These are phyloP conservation scores for Hymenochirus boettgeri DNA, from an alignment of 2,113 vertebrate species.

Conservation along the genomic window DNA sequence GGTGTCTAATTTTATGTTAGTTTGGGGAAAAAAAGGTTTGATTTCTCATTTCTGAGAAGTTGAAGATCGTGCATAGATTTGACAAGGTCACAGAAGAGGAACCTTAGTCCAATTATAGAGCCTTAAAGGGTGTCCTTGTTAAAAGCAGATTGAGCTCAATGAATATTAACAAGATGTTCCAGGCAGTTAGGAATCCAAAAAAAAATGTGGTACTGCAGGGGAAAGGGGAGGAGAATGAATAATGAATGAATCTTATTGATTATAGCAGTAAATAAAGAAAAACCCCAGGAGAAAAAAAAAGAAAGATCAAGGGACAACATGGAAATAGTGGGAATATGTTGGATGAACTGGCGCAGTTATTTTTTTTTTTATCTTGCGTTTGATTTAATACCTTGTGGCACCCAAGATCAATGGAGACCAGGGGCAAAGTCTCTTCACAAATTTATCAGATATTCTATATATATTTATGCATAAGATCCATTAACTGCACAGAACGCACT, in stretches of 20 bases:
- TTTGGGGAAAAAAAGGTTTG: slow-evolving; percentile 46
- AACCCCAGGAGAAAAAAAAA: background rate
- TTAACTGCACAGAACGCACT: slow-evolving; percentile 25
- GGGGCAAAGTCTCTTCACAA: slow-evolving; percentile 36
- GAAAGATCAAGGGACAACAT: slow-evolving; percentile 36
- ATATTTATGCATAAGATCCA: slow-evolving; percentile 28
- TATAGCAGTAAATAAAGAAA: slow-evolving; percentile 33
- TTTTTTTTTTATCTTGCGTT: slow-evolving; percentile 34
- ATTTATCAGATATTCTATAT: slow-evolving; percentile 37
- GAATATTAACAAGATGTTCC: slow-evolving; percentile 53
- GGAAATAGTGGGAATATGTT: slow-evolving; percentile 7
- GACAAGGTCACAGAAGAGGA: slow-evolving; percentile 44
- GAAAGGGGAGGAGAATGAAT: slow-evolving; percentile 30
- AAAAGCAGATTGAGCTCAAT: slow-evolving; percentile 21
- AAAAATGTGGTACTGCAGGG: slow-evolving; percentile 9
- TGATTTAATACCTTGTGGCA: slow-evolving; percentile 37
- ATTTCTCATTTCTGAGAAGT: slow-evolving; percentile 28
- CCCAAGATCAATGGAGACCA: slow-evolving; percentile 30
- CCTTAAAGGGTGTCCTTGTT: slow-evolving; percentile 45
- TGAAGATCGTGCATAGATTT: slow-evolving; percentile 17
- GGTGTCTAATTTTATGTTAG: slow-evolving; percentile 36
- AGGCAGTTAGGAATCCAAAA: background rate
- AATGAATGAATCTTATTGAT: slow-evolving; percentile 36
- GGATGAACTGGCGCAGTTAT: slow-evolving; percentile 23
- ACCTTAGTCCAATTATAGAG: slow-evolving; percentile 50